Conservation (phyloP, 2,888 invertebrate genomes). For the Congeria kusceri region DNA sequence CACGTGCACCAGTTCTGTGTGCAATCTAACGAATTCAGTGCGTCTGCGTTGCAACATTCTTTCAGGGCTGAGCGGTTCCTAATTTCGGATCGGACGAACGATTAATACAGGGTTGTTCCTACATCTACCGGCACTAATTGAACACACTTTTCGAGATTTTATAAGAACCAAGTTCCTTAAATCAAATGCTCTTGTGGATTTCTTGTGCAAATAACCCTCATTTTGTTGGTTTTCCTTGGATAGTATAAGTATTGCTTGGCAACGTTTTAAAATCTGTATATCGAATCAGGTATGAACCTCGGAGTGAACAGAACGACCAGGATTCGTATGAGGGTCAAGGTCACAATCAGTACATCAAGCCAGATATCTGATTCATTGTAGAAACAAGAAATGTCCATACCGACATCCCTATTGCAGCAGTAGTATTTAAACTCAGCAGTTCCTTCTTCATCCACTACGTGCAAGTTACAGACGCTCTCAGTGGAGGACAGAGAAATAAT, state of each 20-base stretch:
- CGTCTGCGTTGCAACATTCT: conserved; percentile 70
- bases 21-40: conserved; percentile 28
- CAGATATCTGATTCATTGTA: conserved; percentile 64
- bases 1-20: conserved; percentile 57
- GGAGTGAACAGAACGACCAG: conserved; percentile 77
- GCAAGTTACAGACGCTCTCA: conserved; percentile 69
- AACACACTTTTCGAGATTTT: no score
- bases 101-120: conserved; percentile 69
- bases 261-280: conserved; percentile 64
- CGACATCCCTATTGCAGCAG: conserved; percentile 43
- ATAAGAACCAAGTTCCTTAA: no score
- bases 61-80: conserved; percentile 69
- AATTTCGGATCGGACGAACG: conserved; percentile 77
- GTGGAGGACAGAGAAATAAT: conserved; percentile 26
- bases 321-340: conserved; percentile 73
- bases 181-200: conserved; percentile 32
- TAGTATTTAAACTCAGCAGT: conserved; percentile 47
- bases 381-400: conserved; percentile 25
- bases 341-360: conserved; percentile 67
- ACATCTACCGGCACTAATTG: conserved; percentile 74
- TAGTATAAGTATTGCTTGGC: conserved; percentile 27
- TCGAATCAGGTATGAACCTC: conserved; percentile 69
- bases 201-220: no score
- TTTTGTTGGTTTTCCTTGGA: no score
- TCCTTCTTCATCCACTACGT: conserved; percentile 35